Evolutionary conservation across 2,113 vertebrate species (phyloP).

Genomic region (Camarhynchus parvulus): DNA sequence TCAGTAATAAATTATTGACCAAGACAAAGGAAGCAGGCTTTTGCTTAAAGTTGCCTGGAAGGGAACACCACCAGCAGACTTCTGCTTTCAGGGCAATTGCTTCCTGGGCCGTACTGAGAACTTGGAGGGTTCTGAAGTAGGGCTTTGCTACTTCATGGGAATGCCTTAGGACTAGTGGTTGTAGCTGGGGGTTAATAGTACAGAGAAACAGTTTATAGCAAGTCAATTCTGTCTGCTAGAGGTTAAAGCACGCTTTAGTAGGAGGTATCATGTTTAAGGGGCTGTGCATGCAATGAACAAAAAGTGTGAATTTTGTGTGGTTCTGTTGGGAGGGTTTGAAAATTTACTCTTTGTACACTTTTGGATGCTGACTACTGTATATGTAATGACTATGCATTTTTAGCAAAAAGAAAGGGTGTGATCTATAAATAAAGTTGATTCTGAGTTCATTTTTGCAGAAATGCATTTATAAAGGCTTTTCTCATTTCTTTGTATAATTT

Average conservation of each 20-base stretch:
- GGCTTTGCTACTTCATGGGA: not conserved
- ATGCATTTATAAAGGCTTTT: conserved; percentile 31
- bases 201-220: conserved; percentile 13
- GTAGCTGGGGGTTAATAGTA: conserved; percentile 14
- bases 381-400: conserved; percentile 78
- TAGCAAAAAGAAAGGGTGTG: conserved; percentile 63
- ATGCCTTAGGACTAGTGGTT: not conserved
- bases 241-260: conserved; percentile 34
- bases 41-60: not conserved
- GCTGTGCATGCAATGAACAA: conserved; percentile 73
- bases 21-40: conserved; percentile 36
- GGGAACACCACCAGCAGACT: conserved; percentile 23
- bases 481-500: not conserved
- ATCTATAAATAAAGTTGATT: conserved; percentile 78
- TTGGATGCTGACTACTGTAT: conserved; percentile 71
- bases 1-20: conserved; percentile 19
- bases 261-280: conserved; percentile 20
- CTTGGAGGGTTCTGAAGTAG: conserved; percentile 1
- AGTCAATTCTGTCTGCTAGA: conserved; percentile 50
- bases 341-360: conserved; percentile 59
- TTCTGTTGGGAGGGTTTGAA: conserved; percentile 61
- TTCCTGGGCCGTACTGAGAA: conserved; percentile 1
- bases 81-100: conserved; percentile 22
- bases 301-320: conserved; percentile 48
- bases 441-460: conserved; percentile 65